Conservation (phyloP, 2,113 vertebrate species). For the Dicentrarchus labrax region DNA sequence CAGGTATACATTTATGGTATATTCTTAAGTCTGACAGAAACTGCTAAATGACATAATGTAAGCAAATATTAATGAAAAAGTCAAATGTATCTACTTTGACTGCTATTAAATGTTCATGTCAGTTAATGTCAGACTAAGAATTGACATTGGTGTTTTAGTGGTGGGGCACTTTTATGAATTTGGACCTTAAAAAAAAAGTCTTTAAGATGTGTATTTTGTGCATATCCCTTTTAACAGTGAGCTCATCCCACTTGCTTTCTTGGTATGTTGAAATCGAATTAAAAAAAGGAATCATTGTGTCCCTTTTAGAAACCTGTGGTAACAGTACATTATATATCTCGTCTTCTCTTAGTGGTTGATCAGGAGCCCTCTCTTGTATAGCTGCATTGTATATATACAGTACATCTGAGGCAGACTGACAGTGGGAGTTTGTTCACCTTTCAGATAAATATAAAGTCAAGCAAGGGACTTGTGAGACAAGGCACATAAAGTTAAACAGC, state of each 20-base stretch:
- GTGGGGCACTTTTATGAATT: neutral
- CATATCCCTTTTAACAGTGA: neutral
- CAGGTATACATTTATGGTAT: neutral
- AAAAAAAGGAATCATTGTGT: neutral
- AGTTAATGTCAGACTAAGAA: neutral
- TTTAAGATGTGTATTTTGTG: neutral
- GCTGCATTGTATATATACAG: neutral
- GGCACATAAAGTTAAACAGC: neutral
- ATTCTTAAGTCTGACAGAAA: neutral
- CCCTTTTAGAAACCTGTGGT: slow-evolving; percentile 14
- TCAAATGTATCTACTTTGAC: neutral
- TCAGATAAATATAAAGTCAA: neutral
- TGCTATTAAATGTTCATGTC: neutral
- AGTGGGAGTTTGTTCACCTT: neutral
- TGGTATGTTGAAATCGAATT: neutral
- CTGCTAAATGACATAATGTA: neutral
- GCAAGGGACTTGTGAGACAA: neutral
- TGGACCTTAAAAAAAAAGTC: neutral
- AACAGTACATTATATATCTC: neutral
- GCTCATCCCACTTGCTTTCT: neutral
- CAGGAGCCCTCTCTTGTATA: neutral
- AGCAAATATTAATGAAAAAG: neutral
- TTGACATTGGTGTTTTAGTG: neutral
- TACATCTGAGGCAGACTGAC: neutral
- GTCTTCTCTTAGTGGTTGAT: neutral